Conservation (phyloP, 2,113 vertebrate genomes). For the Tonatia bakeri region DNA sequence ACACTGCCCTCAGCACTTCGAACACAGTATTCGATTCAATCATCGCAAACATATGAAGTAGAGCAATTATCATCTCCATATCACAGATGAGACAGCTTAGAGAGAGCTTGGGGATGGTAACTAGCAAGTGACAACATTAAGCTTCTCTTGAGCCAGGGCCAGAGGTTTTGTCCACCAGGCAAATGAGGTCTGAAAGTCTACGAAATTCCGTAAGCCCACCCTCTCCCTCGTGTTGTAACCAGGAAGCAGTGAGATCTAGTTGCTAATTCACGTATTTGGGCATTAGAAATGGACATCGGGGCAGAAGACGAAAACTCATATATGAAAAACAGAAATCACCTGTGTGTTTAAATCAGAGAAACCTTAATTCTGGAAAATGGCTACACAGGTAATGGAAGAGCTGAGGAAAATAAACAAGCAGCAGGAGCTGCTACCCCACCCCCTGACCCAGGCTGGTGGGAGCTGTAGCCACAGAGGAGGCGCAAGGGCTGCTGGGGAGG, state of each 20-base stretch:
- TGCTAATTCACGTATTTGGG: not conserved
- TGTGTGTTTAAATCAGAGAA: not conserved
- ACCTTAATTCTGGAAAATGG: not conserved
- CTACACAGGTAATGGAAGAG: not conserved
- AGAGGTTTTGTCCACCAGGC: not conserved
- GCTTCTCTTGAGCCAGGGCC: not conserved
- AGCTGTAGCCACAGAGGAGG: not conserved
- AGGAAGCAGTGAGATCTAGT: not conserved
- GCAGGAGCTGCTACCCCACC: not conserved
- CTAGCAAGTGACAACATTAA: not conserved
- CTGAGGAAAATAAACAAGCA: not conserved
- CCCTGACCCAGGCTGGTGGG: not conserved
- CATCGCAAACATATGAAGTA: not conserved
- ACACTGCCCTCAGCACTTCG: not conserved
- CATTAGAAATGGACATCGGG: not conserved
- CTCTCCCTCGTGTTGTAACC: not conserved
- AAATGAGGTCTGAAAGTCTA: not conserved
- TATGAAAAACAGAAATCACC: not conserved
- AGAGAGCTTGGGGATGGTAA: not conserved
- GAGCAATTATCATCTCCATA: not conserved
- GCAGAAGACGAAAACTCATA: not conserved
- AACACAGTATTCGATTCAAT: not conserved
- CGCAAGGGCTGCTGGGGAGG: not conserved
- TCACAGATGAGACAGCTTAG: not conserved
- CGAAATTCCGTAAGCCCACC: not conserved